These are phyloP conservation scores for Reinhardtius hippoglossoides DNA, from an alignment of 2,113 vertebrate genomes.

Conservation along the genomic window DNA sequence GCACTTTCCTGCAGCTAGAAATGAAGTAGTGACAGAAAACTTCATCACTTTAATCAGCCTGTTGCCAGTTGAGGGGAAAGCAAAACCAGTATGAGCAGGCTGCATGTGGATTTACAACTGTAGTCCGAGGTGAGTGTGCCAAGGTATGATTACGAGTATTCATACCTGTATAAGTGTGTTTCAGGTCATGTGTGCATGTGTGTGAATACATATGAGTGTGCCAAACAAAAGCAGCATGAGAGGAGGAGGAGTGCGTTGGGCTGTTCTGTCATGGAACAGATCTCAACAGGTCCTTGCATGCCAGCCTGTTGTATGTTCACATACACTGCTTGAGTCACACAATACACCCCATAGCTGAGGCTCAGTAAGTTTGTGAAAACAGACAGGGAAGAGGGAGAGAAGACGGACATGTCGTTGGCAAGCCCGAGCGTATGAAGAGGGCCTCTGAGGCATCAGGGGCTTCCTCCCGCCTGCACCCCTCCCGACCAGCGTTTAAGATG, in stretches of 20 bases:
- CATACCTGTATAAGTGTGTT: not conserved
- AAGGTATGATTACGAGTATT: not conserved
- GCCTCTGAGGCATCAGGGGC: conserved; percentile 12
- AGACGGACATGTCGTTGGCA: not conserved
- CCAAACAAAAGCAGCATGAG: not conserved
- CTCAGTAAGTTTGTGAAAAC: conserved; percentile 17
- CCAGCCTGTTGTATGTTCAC: conserved; percentile 43
- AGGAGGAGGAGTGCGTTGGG: conserved; percentile 25
- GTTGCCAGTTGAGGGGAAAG: conserved; percentile 35
- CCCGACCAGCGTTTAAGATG: conserved; percentile 62
- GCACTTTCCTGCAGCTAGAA: conserved; percentile 47
- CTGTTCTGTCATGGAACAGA: conserved; percentile 69
- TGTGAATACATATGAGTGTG: not conserved
- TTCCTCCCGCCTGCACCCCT: conserved; percentile 13
- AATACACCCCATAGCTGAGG: conserved; percentile 50
- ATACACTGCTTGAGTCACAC: conserved; percentile 46
- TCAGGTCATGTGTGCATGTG: conserved; percentile 7
- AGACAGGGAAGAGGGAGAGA: conserved; percentile 13
- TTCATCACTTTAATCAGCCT: conserved; percentile 38
- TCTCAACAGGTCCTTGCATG: conserved; percentile 74
- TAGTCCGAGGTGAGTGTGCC: conserved; percentile 16
- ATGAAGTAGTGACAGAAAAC: conserved; percentile 60
- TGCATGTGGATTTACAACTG: conserved; percentile 38
- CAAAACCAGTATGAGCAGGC: conserved; percentile 19
- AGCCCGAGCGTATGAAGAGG: conserved; percentile 32